Percentiles rank a stretch among this genome's conserved stretches.
These are phyloP conservation scores for Syngnathus acus DNA, from an alignment of 2,797 vertebrate species.

Conservation along the genomic window DNA sequence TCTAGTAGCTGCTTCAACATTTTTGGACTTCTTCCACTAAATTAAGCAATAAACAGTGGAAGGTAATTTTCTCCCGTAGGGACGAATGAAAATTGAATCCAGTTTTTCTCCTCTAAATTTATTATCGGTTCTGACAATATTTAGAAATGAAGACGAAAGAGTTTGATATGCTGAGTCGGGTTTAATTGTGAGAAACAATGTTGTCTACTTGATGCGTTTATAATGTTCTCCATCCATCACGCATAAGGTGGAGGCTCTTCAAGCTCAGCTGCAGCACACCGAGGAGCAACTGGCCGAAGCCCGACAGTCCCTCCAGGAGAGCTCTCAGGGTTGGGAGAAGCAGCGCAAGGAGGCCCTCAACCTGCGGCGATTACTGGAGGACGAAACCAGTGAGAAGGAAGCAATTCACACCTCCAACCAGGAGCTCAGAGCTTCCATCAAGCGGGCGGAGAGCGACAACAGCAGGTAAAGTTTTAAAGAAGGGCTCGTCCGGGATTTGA, in stretches of 20 bases:
- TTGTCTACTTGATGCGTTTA: neutral
- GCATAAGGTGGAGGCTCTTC: constrained; percentile 65
- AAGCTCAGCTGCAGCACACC: constrained; percentile 54
- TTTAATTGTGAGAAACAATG: neutral
- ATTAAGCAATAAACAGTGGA: neutral
- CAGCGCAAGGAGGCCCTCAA: constrained; percentile 69
- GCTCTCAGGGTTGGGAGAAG: constrained; percentile 56
- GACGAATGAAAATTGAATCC: neutral
- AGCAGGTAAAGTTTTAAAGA: constrained; percentile 66
- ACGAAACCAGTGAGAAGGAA: constrained; percentile 69
- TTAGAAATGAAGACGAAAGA: neutral
- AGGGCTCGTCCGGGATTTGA: constrained; percentile 78
- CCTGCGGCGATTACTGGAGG: constrained; percentile 53
- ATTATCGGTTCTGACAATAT: neutral
- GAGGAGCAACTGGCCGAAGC: constrained; percentile 65
- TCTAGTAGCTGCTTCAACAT: neutral
- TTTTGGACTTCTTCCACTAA: neutral
- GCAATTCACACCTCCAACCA: constrained; percentile 69
- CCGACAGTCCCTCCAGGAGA: constrained; percentile 63
- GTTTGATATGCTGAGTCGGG: neutral
- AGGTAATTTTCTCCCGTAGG: neutral
- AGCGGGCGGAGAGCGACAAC: constrained; percentile 70
- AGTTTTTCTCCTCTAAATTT: neutral
- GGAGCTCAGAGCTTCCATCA: constrained; percentile 66
- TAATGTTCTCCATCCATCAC: neutral